Conservation (phyloP, 2,797 vertebrate genomes). For the Potorous gilbertii region DNA sequence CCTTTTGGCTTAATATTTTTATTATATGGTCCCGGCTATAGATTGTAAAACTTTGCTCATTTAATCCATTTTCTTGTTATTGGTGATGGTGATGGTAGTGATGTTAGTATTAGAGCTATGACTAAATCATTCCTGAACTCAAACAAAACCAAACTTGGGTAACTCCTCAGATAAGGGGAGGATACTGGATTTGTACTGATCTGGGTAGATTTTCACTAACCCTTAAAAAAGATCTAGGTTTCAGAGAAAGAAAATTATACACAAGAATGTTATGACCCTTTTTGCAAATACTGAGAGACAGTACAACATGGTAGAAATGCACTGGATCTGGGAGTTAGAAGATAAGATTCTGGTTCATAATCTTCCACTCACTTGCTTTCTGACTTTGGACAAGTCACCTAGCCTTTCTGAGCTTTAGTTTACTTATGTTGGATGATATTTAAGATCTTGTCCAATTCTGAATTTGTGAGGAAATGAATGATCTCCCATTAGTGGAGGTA, state of each 20-base stretch:
- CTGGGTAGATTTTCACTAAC: slow-evolving; percentile 56
- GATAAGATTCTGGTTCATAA: not conserved
- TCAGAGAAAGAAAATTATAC: slow-evolving; percentile 38
- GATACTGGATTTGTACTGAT: slow-evolving; percentile 72
- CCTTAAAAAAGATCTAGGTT: slow-evolving; percentile 27
- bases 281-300: not conserved
- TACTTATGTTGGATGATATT: not conserved
- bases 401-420: not conserved
- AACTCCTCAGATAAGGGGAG: slow-evolving; percentile 74
- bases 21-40: not conserved
- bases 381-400: not conserved
- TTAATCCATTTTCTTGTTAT: slow-evolving; percentile 63
- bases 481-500: not conserved
- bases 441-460: not conserved
- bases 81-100: slow-evolving; percentile 44
- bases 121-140: not conserved
- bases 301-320: not conserved
- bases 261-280: slow-evolving; percentile 53
- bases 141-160: slow-evolving; percentile 67
- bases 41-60: slow-evolving; percentile 25
- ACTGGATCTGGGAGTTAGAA: not conserved
- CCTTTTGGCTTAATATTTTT: not conserved
- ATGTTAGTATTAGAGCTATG: not conserved
- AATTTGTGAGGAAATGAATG: not conserved
- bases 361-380: not conserved